A percentile compares a stretch with the other conserved stretches of the same genome.
These are phyloP conservation scores for Gastrophryne carolinensis DNA, from an alignment of 2,797 vertebrate genomes.

Conservation along the genomic window DNA sequence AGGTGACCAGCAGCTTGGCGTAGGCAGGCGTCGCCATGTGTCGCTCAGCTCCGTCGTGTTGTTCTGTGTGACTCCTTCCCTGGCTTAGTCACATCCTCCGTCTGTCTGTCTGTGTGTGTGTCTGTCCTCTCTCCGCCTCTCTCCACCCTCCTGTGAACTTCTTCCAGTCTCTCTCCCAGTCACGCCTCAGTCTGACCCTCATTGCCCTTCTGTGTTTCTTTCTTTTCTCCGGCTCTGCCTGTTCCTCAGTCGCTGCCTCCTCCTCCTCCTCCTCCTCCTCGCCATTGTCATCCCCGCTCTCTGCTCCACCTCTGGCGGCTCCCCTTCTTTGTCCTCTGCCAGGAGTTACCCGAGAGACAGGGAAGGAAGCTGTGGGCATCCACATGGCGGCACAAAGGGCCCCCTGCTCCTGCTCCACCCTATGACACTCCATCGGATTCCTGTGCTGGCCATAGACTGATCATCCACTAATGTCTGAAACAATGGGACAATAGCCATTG, in stretches of 20 bases:
- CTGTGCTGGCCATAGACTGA: too few relatives aligned
- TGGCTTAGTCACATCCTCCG: background rate
- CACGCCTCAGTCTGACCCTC: background rate
- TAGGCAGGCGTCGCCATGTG: background rate
- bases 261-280: background rate
- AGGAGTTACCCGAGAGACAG: background rate
- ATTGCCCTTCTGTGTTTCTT: background rate
- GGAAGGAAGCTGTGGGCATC: background rate
- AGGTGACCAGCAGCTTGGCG: background rate
- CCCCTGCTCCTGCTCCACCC: too few relatives aligned
- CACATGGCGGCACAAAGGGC: too few relatives aligned
- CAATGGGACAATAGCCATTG: too few relatives aligned
- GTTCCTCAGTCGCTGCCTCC: background rate
- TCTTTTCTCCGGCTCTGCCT: background rate
- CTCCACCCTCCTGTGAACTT: constrained; percentile 2
- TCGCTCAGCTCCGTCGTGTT: too few relatives aligned
- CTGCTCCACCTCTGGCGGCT: too few relatives aligned
- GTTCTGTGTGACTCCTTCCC: background rate
- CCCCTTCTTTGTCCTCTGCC: background rate
- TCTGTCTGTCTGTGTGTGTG: background rate
- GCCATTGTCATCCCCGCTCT: background rate
- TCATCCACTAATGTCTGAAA: too few relatives aligned
- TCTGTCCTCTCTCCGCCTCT: background rate
- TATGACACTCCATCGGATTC: too few relatives aligned
- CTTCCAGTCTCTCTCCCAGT: background rate